Conservation (phyloP, 2,888 invertebrate genomes). For the Eumacrocentrus americanus region DNA sequence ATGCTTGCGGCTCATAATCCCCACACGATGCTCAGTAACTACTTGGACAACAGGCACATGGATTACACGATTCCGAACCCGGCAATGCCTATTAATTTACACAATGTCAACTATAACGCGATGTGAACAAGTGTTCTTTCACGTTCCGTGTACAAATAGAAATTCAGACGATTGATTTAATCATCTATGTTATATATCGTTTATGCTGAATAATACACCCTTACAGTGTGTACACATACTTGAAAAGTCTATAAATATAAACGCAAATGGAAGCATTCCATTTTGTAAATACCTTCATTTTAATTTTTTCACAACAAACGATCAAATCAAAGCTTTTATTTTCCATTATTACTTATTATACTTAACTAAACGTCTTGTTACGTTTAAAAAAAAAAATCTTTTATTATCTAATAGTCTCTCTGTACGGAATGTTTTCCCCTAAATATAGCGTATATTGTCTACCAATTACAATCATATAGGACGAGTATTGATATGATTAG, state of each 20-base stretch:
- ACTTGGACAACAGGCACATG: slow-evolving; percentile 74
- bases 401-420: background rate
- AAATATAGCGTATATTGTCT: background rate
- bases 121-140: slow-evolving; percentile 65
- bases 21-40: slow-evolving; percentile 69
- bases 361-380: too few species aligned
- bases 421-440: slow-evolving; percentile 1
- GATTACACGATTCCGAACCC: slow-evolving; percentile 71
- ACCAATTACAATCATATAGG: slow-evolving; percentile 3
- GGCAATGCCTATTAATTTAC: slow-evolving; percentile 73
- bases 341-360: too few species aligned
- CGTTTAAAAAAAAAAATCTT: background rate
- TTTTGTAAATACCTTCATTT: too few species aligned
- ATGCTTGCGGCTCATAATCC: slow-evolving; percentile 72
- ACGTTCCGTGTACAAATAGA: slow-evolving; percentile 41
- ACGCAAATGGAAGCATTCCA: too few species aligned
- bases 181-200: too few species aligned
- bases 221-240: too few species aligned
- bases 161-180: too few species aligned
- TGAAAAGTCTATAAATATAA: too few species aligned
- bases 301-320: too few species aligned
- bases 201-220: too few species aligned
- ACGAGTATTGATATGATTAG: background rate
- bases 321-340: too few species aligned
- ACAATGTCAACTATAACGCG: slow-evolving; percentile 78